Evolutionary conservation across 2,113 vertebrate species (phyloP), one percentile per base, ranked within the genome.

Genomic region (Anolis carolinensis): DNA sequence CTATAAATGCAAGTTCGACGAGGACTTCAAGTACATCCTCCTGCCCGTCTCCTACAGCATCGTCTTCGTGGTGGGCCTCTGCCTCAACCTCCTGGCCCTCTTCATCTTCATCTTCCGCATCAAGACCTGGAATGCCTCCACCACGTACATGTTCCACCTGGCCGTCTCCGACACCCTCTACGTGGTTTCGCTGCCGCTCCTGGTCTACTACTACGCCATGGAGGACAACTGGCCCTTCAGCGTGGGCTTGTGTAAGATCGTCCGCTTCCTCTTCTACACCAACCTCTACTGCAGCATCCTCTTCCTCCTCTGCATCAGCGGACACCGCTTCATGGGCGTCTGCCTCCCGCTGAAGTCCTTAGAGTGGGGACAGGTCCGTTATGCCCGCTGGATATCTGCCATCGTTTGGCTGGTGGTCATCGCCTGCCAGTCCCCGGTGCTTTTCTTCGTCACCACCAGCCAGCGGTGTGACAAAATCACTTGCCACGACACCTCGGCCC

Each of bases 141-240:
- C 98, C 34, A 97, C 98, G 0, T 99, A 98, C 94, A 99, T 99
- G 98, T 97, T 99, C 96, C 98, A 99, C 97, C 95, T 99, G 95
- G 98, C 97, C 0, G 87, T 98, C 52, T 99, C 98, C 0, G 99
- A 99, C 92, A 96, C 96, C 0, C 96, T 99, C 78, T 99, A 99
- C 3, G 96, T 98, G 50, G 94, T 98, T 67, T 99, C 98, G 0
- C 93, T 99, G 82, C 99, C 99, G 0, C 97, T 99, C 82, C 97
- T 99, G 84, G 95, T 99, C 71, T 98, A 97, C 84, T 99, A 99
- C 91, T 99, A 99, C 0, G 97, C 98, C 6, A 95, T 95, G 13
- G 95, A 97, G 16, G 98, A 99, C 88, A 96, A 99, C 96, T 99
- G 99, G 98, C 98, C 98, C 18, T 99, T 99, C 93, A 95, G 96